phyloP scores from a whole-genome alignment of 2,113 vertebrate genomes.

The Stegostoma tigrinum region DNA sequence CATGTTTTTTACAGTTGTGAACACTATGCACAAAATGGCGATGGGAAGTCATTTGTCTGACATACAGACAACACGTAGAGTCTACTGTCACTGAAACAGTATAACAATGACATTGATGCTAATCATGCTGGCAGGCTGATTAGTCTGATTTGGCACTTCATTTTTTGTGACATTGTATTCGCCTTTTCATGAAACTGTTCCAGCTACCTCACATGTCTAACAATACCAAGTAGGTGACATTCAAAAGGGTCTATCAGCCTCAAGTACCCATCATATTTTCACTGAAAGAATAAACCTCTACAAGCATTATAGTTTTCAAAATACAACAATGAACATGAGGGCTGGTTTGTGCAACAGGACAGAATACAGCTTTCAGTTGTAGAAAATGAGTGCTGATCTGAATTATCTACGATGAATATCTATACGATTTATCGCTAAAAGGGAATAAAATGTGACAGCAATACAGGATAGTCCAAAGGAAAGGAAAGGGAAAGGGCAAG shows the following conservation, averaged over 20 bases:
- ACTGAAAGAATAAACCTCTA: neutral
- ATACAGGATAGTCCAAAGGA: too few species aligned
- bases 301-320: neutral
- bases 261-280: neutral
- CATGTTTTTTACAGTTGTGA: neutral
- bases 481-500: too few species aligned
- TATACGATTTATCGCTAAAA: neutral
- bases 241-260: neutral
- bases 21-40: neutral
- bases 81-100: neutral
- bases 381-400: neutral
- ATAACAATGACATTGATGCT: slow-evolving; percentile 15
- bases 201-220: neutral
- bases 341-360: neutral
- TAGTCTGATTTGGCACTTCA: slow-evolving; percentile 7
- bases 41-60: neutral
- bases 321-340: neutral
- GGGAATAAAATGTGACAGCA: too few species aligned
- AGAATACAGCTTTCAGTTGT: neutral
- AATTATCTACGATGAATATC: neutral
- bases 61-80: neutral
- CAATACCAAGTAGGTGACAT: neutral
- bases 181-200: slow-evolving; percentile 3
- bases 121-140: neutral
- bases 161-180: neutral